Base-by-base conservation (phyloP, 1,140 invertebrate species). In the Sycophila sp. region DNA sequence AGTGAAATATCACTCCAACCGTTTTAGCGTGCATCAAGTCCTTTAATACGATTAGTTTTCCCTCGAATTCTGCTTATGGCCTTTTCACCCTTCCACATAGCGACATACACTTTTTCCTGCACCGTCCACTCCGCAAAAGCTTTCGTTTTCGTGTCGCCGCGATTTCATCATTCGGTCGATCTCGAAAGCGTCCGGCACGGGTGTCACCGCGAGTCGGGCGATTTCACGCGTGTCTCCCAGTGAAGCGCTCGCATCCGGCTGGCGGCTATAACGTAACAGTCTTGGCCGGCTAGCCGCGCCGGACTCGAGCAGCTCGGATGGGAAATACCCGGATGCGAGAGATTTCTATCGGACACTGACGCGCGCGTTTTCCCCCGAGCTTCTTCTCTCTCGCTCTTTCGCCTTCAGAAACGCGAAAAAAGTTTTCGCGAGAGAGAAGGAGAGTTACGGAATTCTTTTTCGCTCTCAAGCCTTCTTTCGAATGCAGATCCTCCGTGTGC, bases 81-180 rank as follows among this genome's bases (percentile, higher is more conserved):
- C n/a, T n/a, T n/a, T n/a, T n/a, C n/a, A n/a, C n/a, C n/a, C n/a
- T n/a, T n/a, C n/a, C n/a, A n/a, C n/a, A n/a, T n/a, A n/a, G n/a
- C n/a, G n/a, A n/a, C n/a, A n/a, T n/a, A n/a, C n/a, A n/a, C n/a
- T n/a, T n/a, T n/a, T n/a, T n/a, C n/a, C n/a, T n/a, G n/a, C n/a
- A n/a, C n/a, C n/a, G n/a, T n/a, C n/a, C n/a, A n/a, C n/a, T n/a
- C n/a, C n/a, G n/a, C n/a, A n/a, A n/a, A n/a, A n/a, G n/a, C n/a
- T n/a, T n/a, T n/a, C n/a, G n/a, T n/a, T n/a, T n/a, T n/a, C n/a
- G n/a, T n/a, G n/a, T n/a, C n/a, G n/a, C n/a, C n/a, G n/a, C n/a
- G n/a, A n/a, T 64, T 66, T 72, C 63, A 36, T 45, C 34, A 65
- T 40, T 69, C 65, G 62, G 69, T 73, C 65, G 7, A n/a, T n/a